Evolutionary conservation across 64 coral and sea anemone genomes (phyloP).

Genomic region (Stichodactyla helianthus): DNA sequence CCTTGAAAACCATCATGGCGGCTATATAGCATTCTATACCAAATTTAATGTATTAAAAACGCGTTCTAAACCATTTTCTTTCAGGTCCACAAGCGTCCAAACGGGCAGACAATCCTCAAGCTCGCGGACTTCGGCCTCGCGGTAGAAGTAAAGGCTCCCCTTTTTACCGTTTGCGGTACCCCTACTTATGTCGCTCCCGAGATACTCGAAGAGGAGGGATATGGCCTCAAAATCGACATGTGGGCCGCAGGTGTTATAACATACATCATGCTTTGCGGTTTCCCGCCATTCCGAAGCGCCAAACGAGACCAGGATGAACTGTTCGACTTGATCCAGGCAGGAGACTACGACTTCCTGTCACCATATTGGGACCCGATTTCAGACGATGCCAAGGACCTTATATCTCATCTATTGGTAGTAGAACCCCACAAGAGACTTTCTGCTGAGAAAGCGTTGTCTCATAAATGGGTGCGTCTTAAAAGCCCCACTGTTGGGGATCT

Average conservation of each 20-base stretch:
- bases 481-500: conserved; percentile 40
- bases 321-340: conserved; percentile 74
- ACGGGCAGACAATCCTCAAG: conserved; percentile 68
- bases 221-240: conserved; percentile 90
- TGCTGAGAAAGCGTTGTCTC: conserved; percentile 68
- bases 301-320: conserved; percentile 94
- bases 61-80: background rate
- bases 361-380: conserved; percentile 95
- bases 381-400: conserved; percentile 71
- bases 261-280: conserved; percentile 98
- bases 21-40: too few species aligned
- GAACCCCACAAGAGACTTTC: conserved; percentile 45
- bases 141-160: conserved; percentile 75
- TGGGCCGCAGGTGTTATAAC: conserved; percentile 97
- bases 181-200: conserved; percentile 97
- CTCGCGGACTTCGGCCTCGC: conserved; percentile 96
- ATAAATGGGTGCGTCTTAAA: conserved; percentile 60
- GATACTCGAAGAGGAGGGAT: conserved; percentile 92
- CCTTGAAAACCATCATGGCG: too few species aligned
- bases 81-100: conserved; percentile 70
- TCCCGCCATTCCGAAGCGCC: conserved; percentile 95
- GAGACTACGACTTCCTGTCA: conserved; percentile 67
- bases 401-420: conserved; percentile 75
- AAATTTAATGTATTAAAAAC: too few species aligned
- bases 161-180: conserved; percentile 95